Evolutionary conservation across 92 coral and sea anemone genomes (phyloP).

Genomic region (Siderastrea siderea): DNA sequence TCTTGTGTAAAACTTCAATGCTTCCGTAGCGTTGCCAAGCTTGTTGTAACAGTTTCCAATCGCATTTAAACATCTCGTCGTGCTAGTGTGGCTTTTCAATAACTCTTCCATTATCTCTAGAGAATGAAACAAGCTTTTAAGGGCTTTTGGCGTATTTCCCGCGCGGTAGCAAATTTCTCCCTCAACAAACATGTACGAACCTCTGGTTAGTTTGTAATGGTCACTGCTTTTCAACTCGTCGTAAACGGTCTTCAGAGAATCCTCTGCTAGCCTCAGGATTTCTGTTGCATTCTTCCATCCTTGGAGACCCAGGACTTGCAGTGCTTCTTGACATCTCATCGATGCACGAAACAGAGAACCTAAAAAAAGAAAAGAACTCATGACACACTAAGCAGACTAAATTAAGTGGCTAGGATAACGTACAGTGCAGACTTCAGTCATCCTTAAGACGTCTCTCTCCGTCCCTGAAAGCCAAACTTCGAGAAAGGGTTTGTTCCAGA

Average conservation of each 20-base stretch:
- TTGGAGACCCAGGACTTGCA: slow-evolving; percentile 54
- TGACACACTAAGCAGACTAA: background rate
- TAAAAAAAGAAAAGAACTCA: background rate
- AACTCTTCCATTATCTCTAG: slow-evolving; percentile 25
- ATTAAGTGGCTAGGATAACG: too few species aligned
- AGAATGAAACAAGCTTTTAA: slow-evolving; percentile 39
- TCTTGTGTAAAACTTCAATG: background rate
- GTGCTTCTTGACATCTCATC: slow-evolving; percentile 75
- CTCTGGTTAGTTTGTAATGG: slow-evolving; percentile 9
- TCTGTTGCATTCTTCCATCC: slow-evolving; percentile 56
- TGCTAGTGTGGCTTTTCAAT: slow-evolving; percentile 52
- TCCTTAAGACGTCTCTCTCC: too few species aligned
- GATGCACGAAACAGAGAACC: slow-evolving; percentile 42
- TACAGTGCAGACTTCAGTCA: too few species aligned
- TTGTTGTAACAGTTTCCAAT: slow-evolving; percentile 58
- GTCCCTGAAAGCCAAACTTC: too few species aligned
- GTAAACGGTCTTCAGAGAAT: slow-evolving; percentile 29
- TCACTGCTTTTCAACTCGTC: background rate
- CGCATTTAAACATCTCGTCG: slow-evolving; percentile 71
- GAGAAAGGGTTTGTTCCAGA: too few species aligned
- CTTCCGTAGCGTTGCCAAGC: background rate
- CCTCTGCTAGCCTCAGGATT: slow-evolving; percentile 54
- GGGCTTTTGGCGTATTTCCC: slow-evolving; percentile 18
- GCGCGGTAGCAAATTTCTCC: slow-evolving; percentile 48
- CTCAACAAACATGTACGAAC: slow-evolving; percentile 37